A percentile compares a stretch with the other conserved stretches of the same genome.
phyloP scores from a whole-genome alignment of 37 sponge, comb jelly and placozoan species.

The Cliona cf. orientalis region DNA sequence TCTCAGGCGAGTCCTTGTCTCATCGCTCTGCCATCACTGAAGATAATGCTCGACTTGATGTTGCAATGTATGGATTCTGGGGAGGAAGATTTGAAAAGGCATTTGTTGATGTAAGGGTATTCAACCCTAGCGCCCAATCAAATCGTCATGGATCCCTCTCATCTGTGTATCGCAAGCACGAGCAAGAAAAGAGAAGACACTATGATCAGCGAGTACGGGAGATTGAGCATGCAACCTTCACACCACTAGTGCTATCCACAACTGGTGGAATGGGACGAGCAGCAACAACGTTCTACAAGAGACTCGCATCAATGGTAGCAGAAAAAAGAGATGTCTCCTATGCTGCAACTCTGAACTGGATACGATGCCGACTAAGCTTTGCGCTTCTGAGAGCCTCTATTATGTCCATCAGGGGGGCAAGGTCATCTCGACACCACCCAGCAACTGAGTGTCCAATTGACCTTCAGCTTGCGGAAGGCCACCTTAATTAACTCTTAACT shows the following conservation, averaged over 20 bases:
- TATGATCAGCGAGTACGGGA: constrained; percentile 49
- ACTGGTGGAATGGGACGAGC: constrained; percentile 63
- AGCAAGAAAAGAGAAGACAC: constrained; percentile 25
- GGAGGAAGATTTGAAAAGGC: constrained; percentile 14
- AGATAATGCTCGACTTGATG: constrained; percentile 28
- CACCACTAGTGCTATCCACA: constrained; percentile 41
- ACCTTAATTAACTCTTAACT: too few relatives aligned
- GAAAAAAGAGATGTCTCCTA: constrained; percentile 18
- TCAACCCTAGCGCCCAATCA: constrained; percentile 8
- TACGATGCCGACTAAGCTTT: constrained; percentile 45
- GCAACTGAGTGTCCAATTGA: too few relatives aligned
- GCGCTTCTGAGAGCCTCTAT: constrained; percentile 38
- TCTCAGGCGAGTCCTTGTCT: constrained; percentile 25
- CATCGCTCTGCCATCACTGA: constrained; percentile 23
- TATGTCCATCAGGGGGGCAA: constrained; percentile 36
- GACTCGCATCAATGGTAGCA: constrained; percentile 17
- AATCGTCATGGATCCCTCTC: constrained; percentile 14
- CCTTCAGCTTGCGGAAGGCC: too few relatives aligned
- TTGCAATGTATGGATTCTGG: constrained; percentile 36
- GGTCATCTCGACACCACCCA: constrained; percentile 20
- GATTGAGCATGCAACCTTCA: constrained; percentile 43
- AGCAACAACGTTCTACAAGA: constrained; percentile 43
- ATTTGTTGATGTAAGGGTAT: constrained; percentile 9
- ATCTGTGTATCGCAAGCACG: constrained; percentile 21
- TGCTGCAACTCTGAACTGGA: constrained; percentile 4